A percentile compares a stretch with the other conserved stretches of the same genome.
Evolutionary conservation across 2,888 invertebrate genomes (phyloP).

Genomic region (Pyrrhia umbra): DNA sequence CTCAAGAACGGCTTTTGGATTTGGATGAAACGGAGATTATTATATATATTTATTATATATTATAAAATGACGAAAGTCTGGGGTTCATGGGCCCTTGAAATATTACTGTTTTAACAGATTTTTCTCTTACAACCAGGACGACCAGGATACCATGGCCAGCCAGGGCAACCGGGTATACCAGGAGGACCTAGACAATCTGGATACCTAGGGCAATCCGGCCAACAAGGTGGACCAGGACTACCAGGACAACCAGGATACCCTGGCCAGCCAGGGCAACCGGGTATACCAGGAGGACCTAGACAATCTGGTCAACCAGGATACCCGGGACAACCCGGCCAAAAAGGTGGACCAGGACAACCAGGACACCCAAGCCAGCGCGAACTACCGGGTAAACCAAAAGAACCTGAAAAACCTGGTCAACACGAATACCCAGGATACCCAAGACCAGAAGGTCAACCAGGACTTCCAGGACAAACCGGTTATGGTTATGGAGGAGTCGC

Average conservation of each 20-base stretch:
- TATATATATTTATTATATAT: too few species aligned
- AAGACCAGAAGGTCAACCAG: too few species aligned
- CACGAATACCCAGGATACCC: conserved; percentile 41
- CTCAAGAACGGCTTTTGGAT: too few species aligned
- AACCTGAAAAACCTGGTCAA: conserved; percentile 54
- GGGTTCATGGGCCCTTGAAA: too few species aligned
- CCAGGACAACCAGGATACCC: conserved; percentile 62
- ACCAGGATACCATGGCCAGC: conserved; percentile 3
- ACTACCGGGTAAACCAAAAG: conserved; percentile 67
- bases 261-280: not conserved
- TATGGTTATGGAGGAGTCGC: too few species aligned
- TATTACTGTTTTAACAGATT: too few species aligned
- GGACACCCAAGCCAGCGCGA: conserved; percentile 74
- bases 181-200: conserved; percentile 11
- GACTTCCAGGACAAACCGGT: not conserved
- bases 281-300: conserved; percentile 74
- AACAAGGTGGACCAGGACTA: conserved; percentile 81
- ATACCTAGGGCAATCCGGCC: conserved; percentile 74
- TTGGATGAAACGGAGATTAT: too few species aligned
- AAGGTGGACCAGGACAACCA: conserved; percentile 66
- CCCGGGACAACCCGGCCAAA: conserved; percentile 68
- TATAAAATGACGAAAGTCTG: too few species aligned
- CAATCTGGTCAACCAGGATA: conserved; percentile 62
- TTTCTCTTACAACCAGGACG: too few species aligned
- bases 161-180: conserved; percentile 38